These are phyloP conservation scores for Microplitis mediator DNA, from an alignment of 1,140 invertebrate species.

Conservation along the genomic window DNA sequence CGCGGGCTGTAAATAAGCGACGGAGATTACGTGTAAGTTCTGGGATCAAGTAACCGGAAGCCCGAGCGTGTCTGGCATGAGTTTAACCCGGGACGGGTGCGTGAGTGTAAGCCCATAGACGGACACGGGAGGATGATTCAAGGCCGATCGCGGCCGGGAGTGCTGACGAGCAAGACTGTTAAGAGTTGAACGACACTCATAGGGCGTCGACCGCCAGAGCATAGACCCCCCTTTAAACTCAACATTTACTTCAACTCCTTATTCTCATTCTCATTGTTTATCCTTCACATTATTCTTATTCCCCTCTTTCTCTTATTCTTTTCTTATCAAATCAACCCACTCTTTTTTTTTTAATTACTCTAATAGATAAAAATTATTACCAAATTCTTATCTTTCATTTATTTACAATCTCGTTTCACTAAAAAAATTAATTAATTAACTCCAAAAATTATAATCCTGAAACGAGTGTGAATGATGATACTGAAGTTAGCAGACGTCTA, in stretches of 20 bases:
- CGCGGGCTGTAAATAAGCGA: too few species aligned
- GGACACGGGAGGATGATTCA: slow-evolving; percentile 48
- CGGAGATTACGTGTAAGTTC: background rate
- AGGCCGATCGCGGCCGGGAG: slow-evolving; percentile 43
- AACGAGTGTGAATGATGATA: too few species aligned
- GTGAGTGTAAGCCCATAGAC: slow-evolving; percentile 40
- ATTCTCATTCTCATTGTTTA: background rate
- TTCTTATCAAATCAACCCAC: too few species aligned
- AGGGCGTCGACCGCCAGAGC: slow-evolving; percentile 48
- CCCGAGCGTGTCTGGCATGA: slow-evolving; percentile 40
- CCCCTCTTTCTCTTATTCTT: background rate
- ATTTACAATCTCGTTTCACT: too few species aligned
- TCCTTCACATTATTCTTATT: background rate
- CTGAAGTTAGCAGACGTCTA: too few species aligned
- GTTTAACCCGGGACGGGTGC: slow-evolving; percentile 36
- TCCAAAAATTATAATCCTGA: too few species aligned
- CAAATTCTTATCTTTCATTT: too few species aligned
- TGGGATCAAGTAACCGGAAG: slow-evolving; percentile 43
- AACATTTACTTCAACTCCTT: background rate
- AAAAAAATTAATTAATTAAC: too few species aligned
- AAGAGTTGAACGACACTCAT: slow-evolving; percentile 52
- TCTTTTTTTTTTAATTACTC: too few species aligned
- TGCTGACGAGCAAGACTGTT: slow-evolving; percentile 39
- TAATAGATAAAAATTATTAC: too few species aligned
- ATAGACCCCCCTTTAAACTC: slow-evolving; percentile 2